Conservation (phyloP, 2,888 invertebrate genomes). For the Auanema sp. region DNA sequence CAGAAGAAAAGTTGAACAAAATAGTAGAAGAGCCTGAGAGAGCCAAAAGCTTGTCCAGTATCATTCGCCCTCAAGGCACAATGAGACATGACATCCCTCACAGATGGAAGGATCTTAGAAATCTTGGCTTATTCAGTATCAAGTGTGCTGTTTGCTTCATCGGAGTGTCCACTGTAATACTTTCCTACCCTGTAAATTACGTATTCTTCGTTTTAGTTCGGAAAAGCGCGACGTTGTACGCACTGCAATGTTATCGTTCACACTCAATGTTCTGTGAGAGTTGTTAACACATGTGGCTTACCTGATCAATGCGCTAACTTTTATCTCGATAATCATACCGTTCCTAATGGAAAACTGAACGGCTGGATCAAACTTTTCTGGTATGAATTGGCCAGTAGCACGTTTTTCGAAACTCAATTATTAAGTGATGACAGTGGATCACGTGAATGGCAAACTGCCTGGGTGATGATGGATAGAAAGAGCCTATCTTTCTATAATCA, state of each 20-base stretch:
- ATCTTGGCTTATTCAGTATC: constrained; percentile 28
- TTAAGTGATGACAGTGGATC: constrained; percentile 27
- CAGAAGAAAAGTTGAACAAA: too few species aligned
- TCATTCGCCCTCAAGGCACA: constrained; percentile 13
- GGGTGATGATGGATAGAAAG: constrained; percentile 41
- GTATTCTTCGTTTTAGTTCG: constrained; percentile 18
- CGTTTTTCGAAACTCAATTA: background rate
- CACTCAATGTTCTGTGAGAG: constrained; percentile 25
- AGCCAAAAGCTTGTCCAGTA: background rate
- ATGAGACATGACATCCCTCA: constrained; percentile 45
- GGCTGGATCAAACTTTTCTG: constrained; percentile 46
- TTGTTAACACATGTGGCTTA: constrained; percentile 42
- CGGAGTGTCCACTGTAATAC: constrained; percentile 27
- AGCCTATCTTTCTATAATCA: constrained; percentile 47
- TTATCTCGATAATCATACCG: constrained; percentile 23
- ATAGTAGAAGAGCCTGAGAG: background rate
- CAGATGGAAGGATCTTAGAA: constrained; percentile 40
- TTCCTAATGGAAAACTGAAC: constrained; percentile 33
- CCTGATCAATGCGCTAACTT: constrained; percentile 34
- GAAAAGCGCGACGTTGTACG: constrained; percentile 28
- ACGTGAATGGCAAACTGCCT: constrained; percentile 35
- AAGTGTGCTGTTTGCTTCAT: constrained; percentile 42
- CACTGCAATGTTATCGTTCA: constrained; percentile 38
- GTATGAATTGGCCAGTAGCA: constrained; percentile 7
- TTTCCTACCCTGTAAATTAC: constrained; percentile 1